Evolutionary conservation across 92 coral and sea anemone species (phyloP), one percentile per base, ranked within the genome.

Genomic region (Galaxea fascicularis): DNA sequence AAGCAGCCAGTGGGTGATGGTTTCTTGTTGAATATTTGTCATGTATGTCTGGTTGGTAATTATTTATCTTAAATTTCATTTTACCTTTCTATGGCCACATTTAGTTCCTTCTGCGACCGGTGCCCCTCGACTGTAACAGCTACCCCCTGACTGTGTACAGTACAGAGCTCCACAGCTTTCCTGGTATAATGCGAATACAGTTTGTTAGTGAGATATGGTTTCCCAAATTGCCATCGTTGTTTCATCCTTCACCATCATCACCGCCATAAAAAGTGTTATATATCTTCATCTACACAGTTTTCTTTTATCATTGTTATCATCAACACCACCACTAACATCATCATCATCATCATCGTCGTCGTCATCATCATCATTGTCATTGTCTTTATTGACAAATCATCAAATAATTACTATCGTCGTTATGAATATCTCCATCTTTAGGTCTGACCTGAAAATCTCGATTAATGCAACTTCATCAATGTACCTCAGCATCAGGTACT

Each of bases 81-180:
- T 18, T 82, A 96, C 98, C 95, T 92, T 96, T 82, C 93, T 88
- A 52, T 81, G 28, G 6, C 98, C 98, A 60, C 98, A 96, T 31
- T 46, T 87, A n/a, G 96, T 94, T 14, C 98, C 98, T 57, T 96
- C 98, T 4, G 93, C 93, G 0, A 97, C 95, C 0, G 98, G 96
- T 16, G 87, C 80, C 8, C 95, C 92, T 20, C 92, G 82, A 6
- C 78, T 81, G 49, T 73, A 72, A 35, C 93, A 89, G 79, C 77
- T 71, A 17, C 79, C 84, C 52, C 85, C 73, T 0, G 82, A 89
- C 26, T 47, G 35, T 9, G 79, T 54, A 54, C 93, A 88, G 68
- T 89, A 89, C 14, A 94, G 91, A 15, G 87, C 29, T 12, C 71
- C 86, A 44, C 88, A 88, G 77, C 91, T 92, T 18, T 14, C 39